Base-by-base conservation (phyloP, 2,113 vertebrate genomes). In the Callionymus lyra region DNA sequence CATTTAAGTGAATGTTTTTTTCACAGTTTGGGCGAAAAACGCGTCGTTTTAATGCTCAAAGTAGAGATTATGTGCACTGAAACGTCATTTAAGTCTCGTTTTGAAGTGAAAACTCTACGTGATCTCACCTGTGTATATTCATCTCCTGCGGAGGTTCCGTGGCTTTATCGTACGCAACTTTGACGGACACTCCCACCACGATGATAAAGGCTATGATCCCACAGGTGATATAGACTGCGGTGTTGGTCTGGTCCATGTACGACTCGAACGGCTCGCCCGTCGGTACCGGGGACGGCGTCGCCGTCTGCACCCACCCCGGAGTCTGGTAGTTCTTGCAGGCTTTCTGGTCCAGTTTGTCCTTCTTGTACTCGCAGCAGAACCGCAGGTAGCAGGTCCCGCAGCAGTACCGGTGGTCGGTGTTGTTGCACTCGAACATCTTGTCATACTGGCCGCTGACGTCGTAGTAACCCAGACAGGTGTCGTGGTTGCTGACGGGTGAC, bases 381-480 rank as follows among this genome's bases (percentile, higher is more conserved):
- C 95, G 92, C 79, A 97, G 84, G 84, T 84, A 94, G 82, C 95
- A 99, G 57, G 93, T 94, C 59, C 95, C 95, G 81, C 94, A 98
- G 85, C 95, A 99, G 88, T 94, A 97, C 48, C 91, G 90, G 70
- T 95, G 92, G 32, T 92, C 86, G 53, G 91, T 98, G 88, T 96
- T 96, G 87, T 99, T 99, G 59, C 95, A 97, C 70, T 91, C 91
- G 80, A 99, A 99, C 83, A 90, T 81, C 62, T 91, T 93, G 83
- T 99, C 95, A 61, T 90, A 97, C 69, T 94, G 91, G 19, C 94
- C 95, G 82, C 93, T 97, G 81, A 98, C 95, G 80, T 99, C 95
- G 85, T 90, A 98, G 83, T 99, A 92, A 41, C 93, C 93, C 81
- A 84, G 87, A 77, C 95, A 98, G 31, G 88, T 96, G 67, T 97